Evolutionary conservation across 1,140 invertebrate genomes (phyloP), one percentile per base, ranked within the genome.

Genomic region (Oryctes rhinoceros): DNA sequence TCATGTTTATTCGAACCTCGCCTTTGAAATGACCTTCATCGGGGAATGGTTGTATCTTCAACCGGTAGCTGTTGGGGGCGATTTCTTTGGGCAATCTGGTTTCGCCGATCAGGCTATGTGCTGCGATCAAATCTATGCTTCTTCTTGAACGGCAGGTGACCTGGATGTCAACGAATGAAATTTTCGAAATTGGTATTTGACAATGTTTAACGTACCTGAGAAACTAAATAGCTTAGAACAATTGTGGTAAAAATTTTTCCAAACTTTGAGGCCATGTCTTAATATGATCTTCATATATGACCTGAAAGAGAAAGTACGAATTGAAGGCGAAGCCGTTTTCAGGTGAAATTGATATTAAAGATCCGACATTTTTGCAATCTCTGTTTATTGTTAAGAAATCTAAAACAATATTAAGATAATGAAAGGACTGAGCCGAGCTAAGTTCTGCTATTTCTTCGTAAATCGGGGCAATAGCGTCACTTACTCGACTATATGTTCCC

Each of bases 81-180:
- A 93, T 87, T 30, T 90, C 88, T 37, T 88, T 88, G 1, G 91
- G 89, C 44, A 92, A 85, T 30, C 90, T 89, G 6, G 86, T 88
- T 80, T 92, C 91, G 77, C 91, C 89, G 10, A 90, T 89, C 3
- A 92, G 82, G 4, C 89, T 86, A 79, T 92, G 89, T 0, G 91
- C 89, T 81, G 91, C 90, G 78, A 91, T 91, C 47, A 92, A 83
- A 84, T 92, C 91, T 78, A 92, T 92, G 81, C 91, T 92, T 82
- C 91, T 85, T 78, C 83, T 86, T 71, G 65, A 71, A 30, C 10
- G 65, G 35, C 65, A 71, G 30, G 65, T 71, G 65, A 37, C 65
- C 65, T 71, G 1, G 20, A 24, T 71, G 35, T 24, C 39, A 39
- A 4, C 7, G 39, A 39, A 4, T 39, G 3, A 4, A 7, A 4